A percentile compares a stretch with the other conserved stretches of the same genome.
Evolutionary conservation across 2,888 invertebrate species (phyloP).

Genomic region (Ectropis crepuscularia): DNA sequence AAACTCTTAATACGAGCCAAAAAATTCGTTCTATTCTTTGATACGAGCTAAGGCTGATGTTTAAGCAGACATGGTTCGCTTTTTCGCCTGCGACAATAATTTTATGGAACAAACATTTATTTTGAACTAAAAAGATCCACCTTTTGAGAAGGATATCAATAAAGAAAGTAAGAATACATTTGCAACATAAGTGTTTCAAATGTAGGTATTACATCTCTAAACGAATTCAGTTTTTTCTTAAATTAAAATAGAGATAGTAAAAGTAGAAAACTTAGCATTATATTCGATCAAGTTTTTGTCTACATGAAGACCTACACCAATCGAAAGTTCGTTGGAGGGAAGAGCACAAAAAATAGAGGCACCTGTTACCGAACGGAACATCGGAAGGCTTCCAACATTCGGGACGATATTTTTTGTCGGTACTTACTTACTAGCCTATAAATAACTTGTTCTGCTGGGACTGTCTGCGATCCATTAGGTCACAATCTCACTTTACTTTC

Average conservation of each 20-base stretch:
- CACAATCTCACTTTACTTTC: conserved; percentile 46
- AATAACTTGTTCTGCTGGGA: conserved; percentile 66
- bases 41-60: too few relatives aligned
- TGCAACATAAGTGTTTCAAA: too few relatives aligned
- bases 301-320: conserved; percentile 69
- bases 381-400: conserved; percentile 70
- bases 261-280: conserved; percentile 32
- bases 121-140: too few relatives aligned
- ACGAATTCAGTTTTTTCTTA: too few relatives aligned
- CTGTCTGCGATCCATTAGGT: conserved; percentile 52
- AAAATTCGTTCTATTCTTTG: too few relatives aligned
- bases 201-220: too few relatives aligned
- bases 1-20: too few relatives aligned
- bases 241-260: conserved; percentile 30
- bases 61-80: too few relatives aligned
- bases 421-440: conserved; percentile 62
- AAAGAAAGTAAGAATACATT: too few relatives aligned
- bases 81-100: too few relatives aligned
- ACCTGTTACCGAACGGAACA: conserved; percentile 57
- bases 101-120: too few relatives aligned
- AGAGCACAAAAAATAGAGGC: conserved; percentile 60
- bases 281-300: conserved; percentile 37
- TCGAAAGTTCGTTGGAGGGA: conserved; percentile 52
- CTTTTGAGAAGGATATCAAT: too few relatives aligned
- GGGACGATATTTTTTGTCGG: conserved; percentile 71